phyloP scores from a whole-genome alignment of 2,888 invertebrate species.

The Ophion ellenae region DNA sequence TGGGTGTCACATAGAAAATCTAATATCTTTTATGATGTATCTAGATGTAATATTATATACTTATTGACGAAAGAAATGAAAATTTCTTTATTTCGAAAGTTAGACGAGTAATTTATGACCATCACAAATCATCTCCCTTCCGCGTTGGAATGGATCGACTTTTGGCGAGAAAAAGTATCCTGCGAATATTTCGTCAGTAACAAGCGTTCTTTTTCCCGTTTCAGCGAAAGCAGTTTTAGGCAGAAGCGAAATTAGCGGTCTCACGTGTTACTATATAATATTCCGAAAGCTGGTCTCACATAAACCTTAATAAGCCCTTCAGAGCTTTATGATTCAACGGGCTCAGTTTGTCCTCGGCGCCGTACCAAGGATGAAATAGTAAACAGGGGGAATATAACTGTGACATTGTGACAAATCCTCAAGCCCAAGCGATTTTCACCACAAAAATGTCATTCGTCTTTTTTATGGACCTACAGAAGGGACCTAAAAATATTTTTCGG shows the following conservation, averaged over 20 bases:
- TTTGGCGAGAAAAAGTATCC: neutral
- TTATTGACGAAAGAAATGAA: neutral
- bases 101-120: neutral
- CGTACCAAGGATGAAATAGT: conserved; percentile 5
- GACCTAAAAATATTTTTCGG: neutral
- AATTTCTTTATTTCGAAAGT: neutral
- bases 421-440: neutral
- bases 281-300: neutral
- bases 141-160: neutral
- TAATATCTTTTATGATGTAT: neutral
- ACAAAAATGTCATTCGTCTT: conserved; percentile 16
- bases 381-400: neutral
- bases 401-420: conserved; percentile 1
- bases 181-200: neutral
- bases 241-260: conserved; percentile 8
- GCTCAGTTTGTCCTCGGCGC: neutral
- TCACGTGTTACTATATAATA: neutral
- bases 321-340: conserved; percentile 8
- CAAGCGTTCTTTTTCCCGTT: neutral
- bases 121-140: conserved; percentile 8
- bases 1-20: neutral
- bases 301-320: conserved; percentile 22
- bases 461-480: neutral
- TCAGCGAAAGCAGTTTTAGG: neutral
- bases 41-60: neutral